These are phyloP conservation scores for Haemorhous mexicanus DNA, from an alignment of 2,113 vertebrate genomes.

Conservation along the genomic window DNA sequence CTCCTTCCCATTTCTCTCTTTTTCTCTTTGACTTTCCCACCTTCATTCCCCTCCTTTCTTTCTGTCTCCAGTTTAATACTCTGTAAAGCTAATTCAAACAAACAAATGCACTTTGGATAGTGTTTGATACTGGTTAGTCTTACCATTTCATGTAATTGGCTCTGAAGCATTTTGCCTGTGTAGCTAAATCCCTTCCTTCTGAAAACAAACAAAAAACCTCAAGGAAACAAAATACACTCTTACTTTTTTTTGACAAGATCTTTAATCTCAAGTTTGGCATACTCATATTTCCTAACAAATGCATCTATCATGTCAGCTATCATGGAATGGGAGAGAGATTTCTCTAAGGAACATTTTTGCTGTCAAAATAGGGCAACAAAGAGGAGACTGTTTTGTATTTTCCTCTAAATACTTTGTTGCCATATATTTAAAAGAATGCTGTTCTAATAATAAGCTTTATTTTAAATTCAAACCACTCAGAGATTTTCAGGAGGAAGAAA, in stretches of 20 bases:
- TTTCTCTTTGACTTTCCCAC: background rate
- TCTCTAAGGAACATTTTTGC: background rate
- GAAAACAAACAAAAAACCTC: background rate
- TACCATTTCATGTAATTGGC: background rate
- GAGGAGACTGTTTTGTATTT: background rate
- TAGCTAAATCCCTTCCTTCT: background rate
- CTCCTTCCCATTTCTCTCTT: background rate
- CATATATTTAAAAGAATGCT: background rate
- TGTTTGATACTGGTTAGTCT: background rate
- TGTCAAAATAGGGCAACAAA: background rate
- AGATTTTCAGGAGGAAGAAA: background rate
- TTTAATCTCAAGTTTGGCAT: background rate
- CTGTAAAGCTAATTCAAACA: background rate
- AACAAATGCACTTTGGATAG: background rate
- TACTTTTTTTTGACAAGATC: background rate
- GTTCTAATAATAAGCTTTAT: background rate
- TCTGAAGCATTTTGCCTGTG: background rate
- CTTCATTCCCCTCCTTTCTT: background rate
- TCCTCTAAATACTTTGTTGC: background rate
- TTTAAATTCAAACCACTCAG: background rate
- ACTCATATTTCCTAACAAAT: background rate
- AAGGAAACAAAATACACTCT: background rate
- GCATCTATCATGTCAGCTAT: background rate
- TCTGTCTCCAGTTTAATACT: background rate
- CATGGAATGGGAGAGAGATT: background rate